Conservation (phyloP, 2,113 vertebrate species). For the Lophura nycthemera region DNA sequence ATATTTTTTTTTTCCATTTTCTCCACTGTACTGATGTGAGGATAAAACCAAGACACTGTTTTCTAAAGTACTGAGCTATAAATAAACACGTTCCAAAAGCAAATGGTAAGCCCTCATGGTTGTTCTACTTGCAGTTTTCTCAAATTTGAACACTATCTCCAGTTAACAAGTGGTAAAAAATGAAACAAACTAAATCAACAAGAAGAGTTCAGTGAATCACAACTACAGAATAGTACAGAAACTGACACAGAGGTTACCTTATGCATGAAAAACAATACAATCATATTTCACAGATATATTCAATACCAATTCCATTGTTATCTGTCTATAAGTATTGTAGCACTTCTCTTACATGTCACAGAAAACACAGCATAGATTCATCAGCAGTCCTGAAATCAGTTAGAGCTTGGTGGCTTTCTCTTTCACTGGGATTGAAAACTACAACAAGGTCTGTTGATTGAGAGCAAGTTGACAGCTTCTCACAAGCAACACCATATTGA, state of each 20-base stretch:
- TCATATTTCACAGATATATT: not conserved
- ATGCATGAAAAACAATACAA: not conserved
- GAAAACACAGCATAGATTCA: not conserved
- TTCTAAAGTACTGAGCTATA: not conserved
- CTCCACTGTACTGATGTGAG: not conserved
- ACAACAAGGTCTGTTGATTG: not conserved
- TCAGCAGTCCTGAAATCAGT: not conserved
- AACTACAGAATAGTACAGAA: not conserved
- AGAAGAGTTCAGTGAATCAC: not conserved
- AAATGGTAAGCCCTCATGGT: fast-evolving
- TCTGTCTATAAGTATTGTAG: not conserved
- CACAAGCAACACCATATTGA: not conserved
- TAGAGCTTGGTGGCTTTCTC: not conserved
- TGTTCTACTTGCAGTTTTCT: not conserved
- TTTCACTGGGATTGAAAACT: not conserved
- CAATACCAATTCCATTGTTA: not conserved
- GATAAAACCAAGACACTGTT: not conserved
- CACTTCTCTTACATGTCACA: not conserved
- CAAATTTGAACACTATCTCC: not conserved
- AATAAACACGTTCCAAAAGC: not conserved
- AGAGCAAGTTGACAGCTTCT: not conserved
- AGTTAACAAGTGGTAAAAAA: not conserved
- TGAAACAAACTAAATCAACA: not conserved
- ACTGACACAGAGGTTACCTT: not conserved
- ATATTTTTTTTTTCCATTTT: not conserved